Evolutionary conservation across 2,888 invertebrate species (phyloP), one percentile per base, ranked within the genome.

Genomic region (Clistopyga incitator): DNA sequence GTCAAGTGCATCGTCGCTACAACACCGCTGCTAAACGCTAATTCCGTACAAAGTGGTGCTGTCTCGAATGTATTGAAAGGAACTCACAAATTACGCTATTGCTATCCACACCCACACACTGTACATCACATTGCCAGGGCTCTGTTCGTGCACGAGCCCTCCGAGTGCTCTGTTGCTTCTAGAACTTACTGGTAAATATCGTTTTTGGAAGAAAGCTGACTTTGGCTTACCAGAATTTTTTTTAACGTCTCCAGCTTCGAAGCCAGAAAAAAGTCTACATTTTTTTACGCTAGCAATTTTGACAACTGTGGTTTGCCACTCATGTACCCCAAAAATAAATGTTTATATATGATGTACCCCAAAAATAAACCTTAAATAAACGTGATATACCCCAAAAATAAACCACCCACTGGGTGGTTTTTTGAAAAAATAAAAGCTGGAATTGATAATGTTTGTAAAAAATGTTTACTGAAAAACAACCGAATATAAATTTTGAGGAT

Each of bases 21-120:
- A 76, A 76, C 61, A 71, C 23, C 42, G 54, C 74, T 29, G 65
- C 52, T 75, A 79, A 82, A 76, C 82, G 82, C 80, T 85, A 82
- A 85, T 85, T 85, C 70, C 59, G 64, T 77, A 72, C 84, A 68
- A 80, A 76, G 76, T 79, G 74, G 78, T 75, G 78, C 80, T 79
- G 72, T 80, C 80, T 75, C 84, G 80, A 81, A 82, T 85, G 74
- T 84, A 75, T 80, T 86, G 87, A 89, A 88, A 89, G 89, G 88
- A 89, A 89, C 86, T 88, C 74, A 85, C 87, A 80, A 89, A 89
- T 88, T 88, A 87, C 82, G 82, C 84, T 87, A 85, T 89, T 87
- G 84, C 85, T 74, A 80, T 84, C 72, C 70, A 84, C 85, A 85
- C 85, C 84, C 84, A 84, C 85, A 82, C 78, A 84, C 68, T 23